Conservation (phyloP, 2,797 vertebrate species). For the Chiropotes sagulatus region DNA sequence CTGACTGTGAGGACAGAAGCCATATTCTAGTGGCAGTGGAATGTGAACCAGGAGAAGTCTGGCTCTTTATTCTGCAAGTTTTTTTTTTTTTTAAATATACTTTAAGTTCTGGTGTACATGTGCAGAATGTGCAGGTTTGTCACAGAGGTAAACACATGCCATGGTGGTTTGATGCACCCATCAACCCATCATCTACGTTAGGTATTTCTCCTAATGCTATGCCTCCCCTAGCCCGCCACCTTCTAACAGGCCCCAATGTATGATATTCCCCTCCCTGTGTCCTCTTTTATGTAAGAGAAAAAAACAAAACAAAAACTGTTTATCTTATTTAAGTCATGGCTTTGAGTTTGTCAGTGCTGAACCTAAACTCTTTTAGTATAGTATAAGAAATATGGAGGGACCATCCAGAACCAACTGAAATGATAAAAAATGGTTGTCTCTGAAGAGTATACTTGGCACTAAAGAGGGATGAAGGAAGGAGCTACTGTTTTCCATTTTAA, state of each 20-base stretch:
- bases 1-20: neutral
- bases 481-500: neutral
- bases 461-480: neutral
- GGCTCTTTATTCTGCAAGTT: neutral
- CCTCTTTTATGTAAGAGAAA: neutral
- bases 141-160: no score
- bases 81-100: no score
- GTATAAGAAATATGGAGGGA: neutral
- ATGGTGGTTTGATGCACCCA: no score
- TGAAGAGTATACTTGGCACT: neutral
- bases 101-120: no score
- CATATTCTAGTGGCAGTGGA: neutral
- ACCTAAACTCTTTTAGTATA: neutral
- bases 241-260: no score
- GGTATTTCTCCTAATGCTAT: no score
- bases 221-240: no score
- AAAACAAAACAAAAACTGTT: neutral
- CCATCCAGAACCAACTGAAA: neutral
- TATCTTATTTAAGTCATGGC: neutral
- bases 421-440: neutral
- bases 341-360: neutral
- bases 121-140: no score
- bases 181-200: no score
- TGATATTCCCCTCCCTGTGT: no score
- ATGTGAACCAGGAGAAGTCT: neutral